Conservation (phyloP, 2,797 vertebrate genomes). For the Limosa lapponica region DNA sequence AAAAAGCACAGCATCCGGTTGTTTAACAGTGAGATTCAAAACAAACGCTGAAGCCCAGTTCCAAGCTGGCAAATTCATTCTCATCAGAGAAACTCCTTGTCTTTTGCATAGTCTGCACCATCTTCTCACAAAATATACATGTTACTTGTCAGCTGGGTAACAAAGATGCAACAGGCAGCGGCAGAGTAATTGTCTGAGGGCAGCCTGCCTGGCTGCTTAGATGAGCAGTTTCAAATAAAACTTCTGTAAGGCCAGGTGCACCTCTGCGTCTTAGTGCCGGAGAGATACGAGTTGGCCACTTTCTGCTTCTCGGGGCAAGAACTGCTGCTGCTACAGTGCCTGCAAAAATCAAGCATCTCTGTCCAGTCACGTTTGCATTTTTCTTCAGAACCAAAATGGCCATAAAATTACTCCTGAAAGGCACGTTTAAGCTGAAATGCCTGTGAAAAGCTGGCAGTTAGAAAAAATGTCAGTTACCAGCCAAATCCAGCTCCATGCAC, state of each 20-base stretch:
- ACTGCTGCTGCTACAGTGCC: background rate
- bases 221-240: background rate
- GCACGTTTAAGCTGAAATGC: background rate
- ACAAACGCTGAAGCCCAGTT: background rate
- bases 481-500: background rate
- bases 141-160: background rate
- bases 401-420: background rate
- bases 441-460: background rate
- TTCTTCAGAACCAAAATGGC: background rate
- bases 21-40: background rate
- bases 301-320: background rate
- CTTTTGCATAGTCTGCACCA: background rate
- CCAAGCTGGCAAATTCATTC: background rate
- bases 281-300: accelerated
- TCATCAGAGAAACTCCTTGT: background rate
- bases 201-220: background rate
- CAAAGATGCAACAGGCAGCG: background rate
- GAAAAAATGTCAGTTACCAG: background rate
- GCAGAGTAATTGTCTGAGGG: background rate
- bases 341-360: background rate
- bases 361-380: background rate
- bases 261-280: background rate
- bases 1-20: slow-evolving; percentile 6
- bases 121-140: accelerated
- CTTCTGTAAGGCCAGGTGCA: background rate